A percentile compares a stretch with the other conserved stretches of the same genome.
Conservation (phyloP, 2,797 vertebrate species). For the Monodelphis domestica region DNA sequence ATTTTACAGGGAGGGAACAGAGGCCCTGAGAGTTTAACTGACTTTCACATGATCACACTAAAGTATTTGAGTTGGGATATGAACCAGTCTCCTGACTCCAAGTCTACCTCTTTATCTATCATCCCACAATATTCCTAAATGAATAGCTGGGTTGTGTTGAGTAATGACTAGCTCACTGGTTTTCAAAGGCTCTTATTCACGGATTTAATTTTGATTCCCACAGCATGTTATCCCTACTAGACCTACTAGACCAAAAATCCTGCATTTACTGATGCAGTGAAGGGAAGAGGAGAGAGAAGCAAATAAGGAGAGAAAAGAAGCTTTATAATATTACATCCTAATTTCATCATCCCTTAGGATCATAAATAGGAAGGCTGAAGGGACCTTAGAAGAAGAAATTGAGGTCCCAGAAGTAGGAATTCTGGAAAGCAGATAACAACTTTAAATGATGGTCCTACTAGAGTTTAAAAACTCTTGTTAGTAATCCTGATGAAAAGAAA, state of each 20-base stretch:
- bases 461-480: not conserved
- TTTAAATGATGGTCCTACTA: not conserved
- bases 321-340: not conserved
- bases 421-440: not conserved
- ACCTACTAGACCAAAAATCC: not conserved
- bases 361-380: not conserved
- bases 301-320: not conserved
- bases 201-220: not conserved
- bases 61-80: not conserved
- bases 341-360: not conserved
- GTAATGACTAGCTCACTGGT: not conserved
- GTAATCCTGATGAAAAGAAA: not conserved
- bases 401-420: not conserved
- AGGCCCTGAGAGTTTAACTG: not conserved
- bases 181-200: not conserved
- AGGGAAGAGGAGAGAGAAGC: not conserved
- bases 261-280: not conserved
- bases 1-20: not conserved
- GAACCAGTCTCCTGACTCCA: not conserved
- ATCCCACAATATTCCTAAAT: not conserved
- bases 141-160: not conserved
- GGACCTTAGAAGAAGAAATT: not conserved
- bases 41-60: not conserved
- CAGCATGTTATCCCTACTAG: not conserved
- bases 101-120: not conserved